Conservation (phyloP, 1,140 invertebrate genomes). For the Bombus balteatus region DNA sequence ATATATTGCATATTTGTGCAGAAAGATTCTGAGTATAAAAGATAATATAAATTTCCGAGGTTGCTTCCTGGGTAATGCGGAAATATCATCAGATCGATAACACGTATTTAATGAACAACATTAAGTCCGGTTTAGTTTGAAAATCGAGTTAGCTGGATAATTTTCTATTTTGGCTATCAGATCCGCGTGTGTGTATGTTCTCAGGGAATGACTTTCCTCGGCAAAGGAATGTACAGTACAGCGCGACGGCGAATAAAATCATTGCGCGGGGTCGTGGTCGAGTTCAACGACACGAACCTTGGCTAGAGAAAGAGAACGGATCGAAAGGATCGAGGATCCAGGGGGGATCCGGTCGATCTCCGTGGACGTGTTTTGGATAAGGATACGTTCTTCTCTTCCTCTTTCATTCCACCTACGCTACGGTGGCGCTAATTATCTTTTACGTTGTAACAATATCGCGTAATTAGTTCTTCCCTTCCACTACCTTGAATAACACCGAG, state of each 20-base stretch:
- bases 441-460: background rate
- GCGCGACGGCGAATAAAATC: constrained; percentile 42
- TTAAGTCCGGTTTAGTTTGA: background rate
- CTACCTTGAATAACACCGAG: background rate
- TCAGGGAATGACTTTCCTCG: constrained; percentile 49
- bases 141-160: background rate
- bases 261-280: constrained; percentile 54
- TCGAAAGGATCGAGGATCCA: constrained; percentile 36
- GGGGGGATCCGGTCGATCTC: background rate
- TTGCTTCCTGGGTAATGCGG: too few species aligned
- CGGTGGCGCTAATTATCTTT: background rate
- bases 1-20: too few species aligned
- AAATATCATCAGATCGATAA: background rate
- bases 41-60: too few species aligned
- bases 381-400: background rate
- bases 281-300: constrained; percentile 55
- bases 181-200: background rate
- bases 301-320: constrained; percentile 45
- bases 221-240: constrained; percentile 42
- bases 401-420: background rate
- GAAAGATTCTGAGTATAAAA: too few species aligned
- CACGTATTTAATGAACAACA: background rate
- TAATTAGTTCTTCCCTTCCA: background rate
- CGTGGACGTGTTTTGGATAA: background rate
- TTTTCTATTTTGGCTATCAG: background rate